Conservation (phyloP, 2,888 invertebrate species). For the Aleiodes alternator region DNA sequence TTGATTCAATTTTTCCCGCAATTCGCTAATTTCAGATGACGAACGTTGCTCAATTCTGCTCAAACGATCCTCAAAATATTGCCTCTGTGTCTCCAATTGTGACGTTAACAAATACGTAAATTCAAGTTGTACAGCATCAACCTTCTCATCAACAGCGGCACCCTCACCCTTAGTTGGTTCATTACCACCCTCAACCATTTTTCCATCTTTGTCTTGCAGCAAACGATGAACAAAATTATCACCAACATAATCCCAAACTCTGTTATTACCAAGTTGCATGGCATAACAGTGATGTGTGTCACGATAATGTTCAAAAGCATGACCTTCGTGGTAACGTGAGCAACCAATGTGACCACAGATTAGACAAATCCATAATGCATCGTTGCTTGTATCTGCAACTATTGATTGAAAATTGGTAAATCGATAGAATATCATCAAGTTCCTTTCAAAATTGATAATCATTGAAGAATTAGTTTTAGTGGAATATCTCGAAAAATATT, state of each 20-base stretch:
- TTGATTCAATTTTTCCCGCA: constrained; percentile 77
- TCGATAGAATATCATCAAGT: not conserved
- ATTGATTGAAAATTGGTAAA: constrained; percentile 36
- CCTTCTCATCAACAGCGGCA: constrained; percentile 86
- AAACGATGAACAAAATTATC: constrained; percentile 97
- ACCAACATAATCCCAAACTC: constrained; percentile 99
- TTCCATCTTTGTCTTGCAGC: constrained; percentile 98
- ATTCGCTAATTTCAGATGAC: constrained; percentile 77
- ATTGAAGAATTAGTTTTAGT: not conserved
- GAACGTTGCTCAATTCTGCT: constrained; percentile 75
- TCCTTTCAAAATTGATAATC: not conserved
- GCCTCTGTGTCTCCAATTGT: constrained; percentile 95
- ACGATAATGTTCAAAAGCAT: constrained; percentile 96
- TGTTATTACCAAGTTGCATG: constrained; percentile 95
- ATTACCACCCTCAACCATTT: constrained; percentile 87
- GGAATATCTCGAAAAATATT: not conserved
- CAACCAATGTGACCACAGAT: constrained; percentile 99
- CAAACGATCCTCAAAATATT: constrained; percentile 91
- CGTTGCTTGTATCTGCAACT: constrained; percentile 77
- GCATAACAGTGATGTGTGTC: constrained; percentile 98
- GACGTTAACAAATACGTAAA: constrained; percentile 97
- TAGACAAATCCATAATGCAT: constrained; percentile 98
- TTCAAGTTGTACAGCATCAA: constrained; percentile 96
- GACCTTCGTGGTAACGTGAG: constrained; percentile 92
- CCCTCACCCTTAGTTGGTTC: constrained; percentile 76